Base-by-base conservation (phyloP, 2,113 vertebrate genomes). In the Gambusia affinis region DNA sequence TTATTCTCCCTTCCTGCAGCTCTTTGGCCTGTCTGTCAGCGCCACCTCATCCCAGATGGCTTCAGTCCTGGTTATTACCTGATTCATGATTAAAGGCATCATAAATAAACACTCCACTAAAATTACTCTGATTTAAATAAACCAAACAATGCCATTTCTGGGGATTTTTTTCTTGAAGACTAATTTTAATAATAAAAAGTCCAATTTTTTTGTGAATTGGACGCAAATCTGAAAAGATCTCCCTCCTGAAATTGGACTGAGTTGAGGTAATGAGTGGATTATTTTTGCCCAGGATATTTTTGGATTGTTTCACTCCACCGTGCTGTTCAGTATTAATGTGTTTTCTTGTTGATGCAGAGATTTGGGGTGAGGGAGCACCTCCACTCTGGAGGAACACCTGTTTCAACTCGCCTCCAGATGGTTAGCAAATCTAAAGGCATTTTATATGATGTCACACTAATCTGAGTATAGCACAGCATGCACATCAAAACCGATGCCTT, bases 361-460 rank as follows among this genome's bases (percentile, higher is more conserved):
- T 83, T 85, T 72, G 79, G 87, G 79, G 81, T 89, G 87, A 88
- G 81, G 81, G 84, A 88, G 89, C 77, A 70, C 73, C 89, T 79
- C 84, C 83, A 64, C 87, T 83, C 82, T 67, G 85, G 73, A 85
- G 83, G 86, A 91, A 89, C 92, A 93, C 89, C 92, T 93, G 92
- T 87, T 90, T 80, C 86, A 66, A 64, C 68, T 79, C 61, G 69
- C 83, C 81, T 88, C 89, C 92, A 93, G 92, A 92, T 93, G 89
- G 92, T 91, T 88, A 72, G 88, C 88, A 79, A 77, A 89, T 89
- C 89, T 79, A 81, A 81, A 91, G 78, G 87, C 89, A 92, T 90
- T 90, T 91, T 83, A 86, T 91, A 89, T 89, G 89, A 86, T 91
- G 89, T 93, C 92, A 89, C 91, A 27, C 83, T 91, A 84, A 92